Percentiles rank a stretch among this genome's conserved stretches.
phyloP scores from a whole-genome alignment of 2,113 vertebrate species.

The Bujurquina vittata region DNA sequence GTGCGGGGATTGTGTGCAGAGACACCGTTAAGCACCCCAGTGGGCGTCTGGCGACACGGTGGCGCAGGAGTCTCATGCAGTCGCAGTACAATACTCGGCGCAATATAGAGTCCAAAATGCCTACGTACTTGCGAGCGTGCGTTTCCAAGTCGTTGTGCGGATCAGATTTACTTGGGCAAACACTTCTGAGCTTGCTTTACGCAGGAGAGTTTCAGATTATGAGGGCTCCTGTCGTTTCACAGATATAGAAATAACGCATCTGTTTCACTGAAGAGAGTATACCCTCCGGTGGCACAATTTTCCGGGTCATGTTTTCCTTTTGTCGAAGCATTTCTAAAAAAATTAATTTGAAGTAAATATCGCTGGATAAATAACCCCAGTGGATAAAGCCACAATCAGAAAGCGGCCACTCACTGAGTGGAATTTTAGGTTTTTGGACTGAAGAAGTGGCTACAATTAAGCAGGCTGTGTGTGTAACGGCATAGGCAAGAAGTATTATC shows the following conservation, averaged over 20 bases:
- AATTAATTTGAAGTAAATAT: background rate
- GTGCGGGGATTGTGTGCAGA: conserved; percentile 14
- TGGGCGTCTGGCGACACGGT: conserved; percentile 71
- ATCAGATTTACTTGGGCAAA: conserved; percentile 3
- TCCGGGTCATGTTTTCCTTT: background rate
- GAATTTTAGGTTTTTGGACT: conserved; percentile 10
- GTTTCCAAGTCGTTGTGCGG: background rate
- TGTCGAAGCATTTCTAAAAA: background rate
- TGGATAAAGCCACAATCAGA: background rate
- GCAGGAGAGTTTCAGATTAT: background rate
- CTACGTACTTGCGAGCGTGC: background rate
- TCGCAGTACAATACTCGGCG: conserved; percentile 14
- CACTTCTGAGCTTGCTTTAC: background rate
- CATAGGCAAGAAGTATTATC: background rate
- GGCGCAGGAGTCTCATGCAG: conserved; percentile 60
- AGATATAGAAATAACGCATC: background rate
- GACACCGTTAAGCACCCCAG: conserved; percentile 73
- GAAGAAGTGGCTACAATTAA: conserved; percentile 20
- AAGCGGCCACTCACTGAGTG: background rate
- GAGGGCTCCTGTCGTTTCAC: background rate
- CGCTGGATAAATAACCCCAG: background rate
- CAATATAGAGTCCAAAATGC: conserved; percentile 4
- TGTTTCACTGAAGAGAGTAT: conserved; percentile 27
- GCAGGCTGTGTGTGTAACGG: background rate
- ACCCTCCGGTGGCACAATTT: conserved; percentile 25